A percentile compares a stretch with the other conserved stretches of the same genome.
phyloP scores from a whole-genome alignment of 2,113 vertebrate species.

The Oreochromis spilurus region DNA sequence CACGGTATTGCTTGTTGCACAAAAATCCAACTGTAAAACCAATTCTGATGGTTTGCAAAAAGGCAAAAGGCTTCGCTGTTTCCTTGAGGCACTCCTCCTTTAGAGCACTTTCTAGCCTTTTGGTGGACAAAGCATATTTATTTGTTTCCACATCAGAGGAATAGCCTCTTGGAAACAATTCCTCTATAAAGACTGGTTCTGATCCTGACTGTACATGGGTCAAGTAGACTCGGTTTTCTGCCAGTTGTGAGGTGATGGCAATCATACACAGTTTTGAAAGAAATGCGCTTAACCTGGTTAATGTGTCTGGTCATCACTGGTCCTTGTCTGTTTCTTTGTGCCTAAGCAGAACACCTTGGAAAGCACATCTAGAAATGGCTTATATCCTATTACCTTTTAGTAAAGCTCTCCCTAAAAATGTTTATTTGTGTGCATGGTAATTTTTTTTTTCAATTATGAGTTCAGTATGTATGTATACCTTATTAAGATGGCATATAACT shows the following conservation, averaged over 20 bases:
- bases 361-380: not conserved
- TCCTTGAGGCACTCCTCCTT: not conserved
- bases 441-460: not conserved
- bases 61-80: not conserved
- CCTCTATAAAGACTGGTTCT: not conserved
- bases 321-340: not conserved
- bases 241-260: not conserved
- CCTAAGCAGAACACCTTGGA: not conserved
- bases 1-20: not conserved
- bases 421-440: not conserved
- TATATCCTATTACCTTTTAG: not conserved
- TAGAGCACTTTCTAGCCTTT: not conserved
- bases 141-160: not conserved
- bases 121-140: not conserved
- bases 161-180: not conserved
- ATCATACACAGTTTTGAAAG: not conserved
- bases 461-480: not conserved
- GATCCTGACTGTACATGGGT: not conserved
- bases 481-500: not conserved
- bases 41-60: not conserved
- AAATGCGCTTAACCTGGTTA: not conserved
- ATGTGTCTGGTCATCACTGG: not conserved
- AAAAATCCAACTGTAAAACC: not conserved
- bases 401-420: not conserved
- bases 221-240: not conserved